These are phyloP conservation scores for Syngnathus scovelli DNA, from an alignment of 2,113 vertebrate species.

Conservation along the genomic window DNA sequence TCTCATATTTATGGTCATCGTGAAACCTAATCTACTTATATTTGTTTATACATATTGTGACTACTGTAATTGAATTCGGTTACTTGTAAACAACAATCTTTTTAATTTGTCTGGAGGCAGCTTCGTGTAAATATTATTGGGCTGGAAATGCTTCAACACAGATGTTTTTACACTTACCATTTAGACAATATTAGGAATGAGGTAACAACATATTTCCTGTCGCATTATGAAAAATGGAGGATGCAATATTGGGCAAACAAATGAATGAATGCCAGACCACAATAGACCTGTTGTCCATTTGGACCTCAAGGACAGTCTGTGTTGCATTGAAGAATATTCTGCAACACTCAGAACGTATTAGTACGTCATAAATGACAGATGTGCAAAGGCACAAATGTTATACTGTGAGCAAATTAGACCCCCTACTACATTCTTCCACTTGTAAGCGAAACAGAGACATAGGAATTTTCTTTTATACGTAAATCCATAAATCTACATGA, in stretches of 20 bases:
- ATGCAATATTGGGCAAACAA: background rate
- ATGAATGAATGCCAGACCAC: background rate
- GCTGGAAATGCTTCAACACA: background rate
- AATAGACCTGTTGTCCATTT: background rate
- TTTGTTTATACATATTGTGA: background rate
- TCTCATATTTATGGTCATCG: background rate
- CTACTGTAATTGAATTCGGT: background rate
- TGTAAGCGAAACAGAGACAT: constrained; percentile 10
- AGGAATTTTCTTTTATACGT: constrained; percentile 1
- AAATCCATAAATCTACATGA: constrained; percentile 16
- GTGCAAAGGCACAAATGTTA: background rate
- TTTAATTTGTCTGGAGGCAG: background rate
- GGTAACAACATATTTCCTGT: background rate
- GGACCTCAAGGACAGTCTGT: background rate
- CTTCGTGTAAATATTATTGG: background rate
- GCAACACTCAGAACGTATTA: background rate
- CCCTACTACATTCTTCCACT: background rate
- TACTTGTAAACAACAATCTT: background rate
- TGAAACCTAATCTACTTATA: background rate
- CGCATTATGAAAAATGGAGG: constrained; percentile 2
- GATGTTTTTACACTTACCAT: background rate
- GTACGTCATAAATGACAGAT: constrained; percentile 1
- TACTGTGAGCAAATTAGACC: background rate
- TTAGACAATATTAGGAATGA: background rate
- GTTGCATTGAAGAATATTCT: background rate